Base-by-base conservation (phyloP, 2,797 vertebrate species). In the Apodemus agrarius region DNA sequence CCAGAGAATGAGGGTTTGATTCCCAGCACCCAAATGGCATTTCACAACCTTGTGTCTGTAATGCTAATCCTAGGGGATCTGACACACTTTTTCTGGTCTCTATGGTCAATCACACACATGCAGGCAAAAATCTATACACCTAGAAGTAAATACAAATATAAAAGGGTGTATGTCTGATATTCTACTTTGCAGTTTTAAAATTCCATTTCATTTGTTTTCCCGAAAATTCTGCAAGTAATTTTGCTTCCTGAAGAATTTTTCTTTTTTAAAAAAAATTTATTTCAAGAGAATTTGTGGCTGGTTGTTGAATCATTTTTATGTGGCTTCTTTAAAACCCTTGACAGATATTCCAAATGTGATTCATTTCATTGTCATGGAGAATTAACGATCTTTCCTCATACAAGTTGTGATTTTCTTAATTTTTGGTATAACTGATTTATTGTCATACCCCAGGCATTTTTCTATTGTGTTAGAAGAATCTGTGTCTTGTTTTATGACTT, bases 391-490 rank as follows among this genome's bases (percentile, higher is more conserved):
- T 95, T 72, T 90, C 91, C 82, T 96, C 75, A 75, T 90, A 74
- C 22, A 83, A 37, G 81, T 79, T 94, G 61, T 90, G 57, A 94
- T 88, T 97, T 92, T 88, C 54, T 79, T 90, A 83, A 92, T 92
- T 92, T 12, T 96, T 59, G 13, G 49, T 74, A 90, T 59, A 69
- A 72, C 3, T 79, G 40, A 78, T 65, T 89, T 93, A 69, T 63
- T 80, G 17, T 79, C 86, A 13, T 65, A 52, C 85, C 49, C 24
- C 78, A 37, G 61, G 80, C 12, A 46, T 22, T 69, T 81, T 67
- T 63, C 85, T 86, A 52, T 65, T 95, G 46, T 91, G 12, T 49
- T 81, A 63, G 43, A 46, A 81, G 49, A 89, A 21, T 72, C 75
- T 43, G 9, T 72, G 37, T 82, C 49, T 43, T 82, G 67, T 61